A percentile compares a stretch with the other conserved stretches of the same genome.
These are phyloP conservation scores for Ophion costatus DNA, from an alignment of 2,888 invertebrate species.

Conservation along the genomic window DNA sequence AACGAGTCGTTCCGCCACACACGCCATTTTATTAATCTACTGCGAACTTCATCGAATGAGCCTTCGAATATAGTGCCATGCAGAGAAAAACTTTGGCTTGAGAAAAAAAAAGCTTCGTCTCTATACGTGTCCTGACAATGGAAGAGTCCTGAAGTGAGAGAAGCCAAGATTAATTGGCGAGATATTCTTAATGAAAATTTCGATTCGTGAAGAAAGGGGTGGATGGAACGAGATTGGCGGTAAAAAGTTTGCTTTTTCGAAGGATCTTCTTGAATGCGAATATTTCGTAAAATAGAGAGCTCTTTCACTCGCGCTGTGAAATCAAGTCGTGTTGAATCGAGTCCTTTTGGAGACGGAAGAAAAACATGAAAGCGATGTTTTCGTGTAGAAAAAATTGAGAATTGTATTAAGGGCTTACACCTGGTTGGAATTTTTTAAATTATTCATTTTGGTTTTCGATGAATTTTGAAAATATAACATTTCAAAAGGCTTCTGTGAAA, in stretches of 20 bases:
- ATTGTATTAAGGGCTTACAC: too few species aligned
- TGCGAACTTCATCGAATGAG: neutral
- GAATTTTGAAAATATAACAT: too few species aligned
- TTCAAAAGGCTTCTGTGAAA: too few species aligned
- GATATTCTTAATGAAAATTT: slow-evolving; percentile 13
- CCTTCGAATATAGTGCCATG: neutral
- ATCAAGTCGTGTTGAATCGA: neutral
- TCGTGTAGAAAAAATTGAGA: too few species aligned
- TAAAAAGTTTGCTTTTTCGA: neutral
- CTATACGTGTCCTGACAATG: neutral
- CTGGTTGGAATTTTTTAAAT: too few species aligned
- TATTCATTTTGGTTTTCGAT: too few species aligned
- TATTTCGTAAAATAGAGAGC: neutral
- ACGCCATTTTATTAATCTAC: neutral
- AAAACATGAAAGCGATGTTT: too few species aligned
- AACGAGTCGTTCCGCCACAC: neutral
- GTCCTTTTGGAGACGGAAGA: too few species aligned
- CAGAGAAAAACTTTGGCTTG: neutral
- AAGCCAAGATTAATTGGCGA: slow-evolving; percentile 45
- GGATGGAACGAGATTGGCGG: neutral
- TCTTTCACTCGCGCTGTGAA: neutral
- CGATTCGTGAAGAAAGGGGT: neutral
- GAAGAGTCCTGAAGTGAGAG: neutral
- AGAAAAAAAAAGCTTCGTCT: neutral
- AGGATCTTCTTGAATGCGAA: neutral